Conservation (phyloP, 2,797 vertebrate genomes). For the Anguilla anguilla region DNA sequence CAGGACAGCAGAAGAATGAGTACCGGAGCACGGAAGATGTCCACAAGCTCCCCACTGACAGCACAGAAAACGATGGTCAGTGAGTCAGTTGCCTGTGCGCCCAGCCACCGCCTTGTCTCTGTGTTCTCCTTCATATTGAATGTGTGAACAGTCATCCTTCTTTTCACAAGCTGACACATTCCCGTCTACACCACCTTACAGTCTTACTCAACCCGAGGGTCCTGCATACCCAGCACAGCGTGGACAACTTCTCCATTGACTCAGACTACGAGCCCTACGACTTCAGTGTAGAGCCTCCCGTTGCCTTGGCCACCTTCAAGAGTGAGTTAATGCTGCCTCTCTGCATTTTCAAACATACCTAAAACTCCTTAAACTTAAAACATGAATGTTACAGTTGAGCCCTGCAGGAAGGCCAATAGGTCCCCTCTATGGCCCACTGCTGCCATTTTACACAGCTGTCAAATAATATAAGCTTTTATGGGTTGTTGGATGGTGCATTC, state of each 20-base stretch:
- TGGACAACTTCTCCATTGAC: slow-evolving; percentile 36
- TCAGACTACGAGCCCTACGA: slow-evolving; percentile 46
- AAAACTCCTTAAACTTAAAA: neutral
- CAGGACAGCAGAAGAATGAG: neutral
- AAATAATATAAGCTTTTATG: no score
- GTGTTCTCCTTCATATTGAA: neutral
- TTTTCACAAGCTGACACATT: neutral
- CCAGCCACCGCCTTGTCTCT: neutral
- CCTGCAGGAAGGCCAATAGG: neutral
- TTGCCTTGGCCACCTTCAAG: slow-evolving; percentile 25
- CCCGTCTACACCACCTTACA: neutral
- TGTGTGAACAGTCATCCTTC: neutral
- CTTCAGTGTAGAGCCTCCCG: slow-evolving; percentile 12
- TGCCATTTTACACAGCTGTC: neutral
- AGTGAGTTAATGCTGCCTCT: slow-evolving; percentile 31
- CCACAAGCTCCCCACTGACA: neutral
- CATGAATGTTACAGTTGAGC: no score
- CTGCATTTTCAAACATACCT: neutral
- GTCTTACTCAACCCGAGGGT: neutral
- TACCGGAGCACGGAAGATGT: neutral
- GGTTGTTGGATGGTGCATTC: no score
- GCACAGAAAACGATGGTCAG: slow-evolving; percentile 14
- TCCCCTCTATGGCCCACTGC: no score
- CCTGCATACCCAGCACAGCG: neutral
- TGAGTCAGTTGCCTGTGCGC: neutral